Evolutionary conservation across 2,113 vertebrate species (phyloP).

Genomic region (Cricetomys ansorgei): DNA sequence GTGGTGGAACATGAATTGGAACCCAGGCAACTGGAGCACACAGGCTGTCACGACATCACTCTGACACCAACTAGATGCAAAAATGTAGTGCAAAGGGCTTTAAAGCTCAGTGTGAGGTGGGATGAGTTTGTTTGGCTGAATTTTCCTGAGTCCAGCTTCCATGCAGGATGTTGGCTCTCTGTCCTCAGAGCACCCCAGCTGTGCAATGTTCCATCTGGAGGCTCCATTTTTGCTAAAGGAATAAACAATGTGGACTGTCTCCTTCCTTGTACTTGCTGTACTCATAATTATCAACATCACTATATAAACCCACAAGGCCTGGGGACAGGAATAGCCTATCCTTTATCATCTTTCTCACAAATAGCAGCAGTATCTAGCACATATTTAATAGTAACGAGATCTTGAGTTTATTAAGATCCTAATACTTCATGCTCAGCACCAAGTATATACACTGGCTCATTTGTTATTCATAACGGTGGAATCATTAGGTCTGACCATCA

Average conservation of each 20-base stretch:
- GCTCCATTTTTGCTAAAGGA: neutral
- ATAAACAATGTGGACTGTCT: neutral
- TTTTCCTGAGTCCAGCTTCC: slow-evolving; percentile 19
- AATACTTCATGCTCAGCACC: neutral
- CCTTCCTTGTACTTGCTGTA: neutral
- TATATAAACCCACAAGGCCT: neutral
- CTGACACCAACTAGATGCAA: neutral
- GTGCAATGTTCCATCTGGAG: neutral
- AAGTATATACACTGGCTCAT: neutral
- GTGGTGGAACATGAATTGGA: neutral
- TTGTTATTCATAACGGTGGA: neutral
- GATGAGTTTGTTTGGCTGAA: neutral
- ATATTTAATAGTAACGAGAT: neutral
- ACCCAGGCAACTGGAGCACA: neutral
- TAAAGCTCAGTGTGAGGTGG: neutral
- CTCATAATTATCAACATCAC: neutral
- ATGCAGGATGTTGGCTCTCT: neutral
- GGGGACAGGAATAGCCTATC: neutral
- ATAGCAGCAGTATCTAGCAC: neutral
- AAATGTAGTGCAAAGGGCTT: neutral
- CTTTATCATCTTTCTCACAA: neutral
- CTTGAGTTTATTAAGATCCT: neutral
- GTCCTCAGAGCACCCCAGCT: neutral
- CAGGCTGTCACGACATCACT: neutral
- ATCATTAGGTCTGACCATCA: neutral